Percentiles rank a stretch among this genome's conserved stretches.
Evolutionary conservation across 2,888 invertebrate genomes (phyloP).

Genomic region (Campoplex nolae): DNA sequence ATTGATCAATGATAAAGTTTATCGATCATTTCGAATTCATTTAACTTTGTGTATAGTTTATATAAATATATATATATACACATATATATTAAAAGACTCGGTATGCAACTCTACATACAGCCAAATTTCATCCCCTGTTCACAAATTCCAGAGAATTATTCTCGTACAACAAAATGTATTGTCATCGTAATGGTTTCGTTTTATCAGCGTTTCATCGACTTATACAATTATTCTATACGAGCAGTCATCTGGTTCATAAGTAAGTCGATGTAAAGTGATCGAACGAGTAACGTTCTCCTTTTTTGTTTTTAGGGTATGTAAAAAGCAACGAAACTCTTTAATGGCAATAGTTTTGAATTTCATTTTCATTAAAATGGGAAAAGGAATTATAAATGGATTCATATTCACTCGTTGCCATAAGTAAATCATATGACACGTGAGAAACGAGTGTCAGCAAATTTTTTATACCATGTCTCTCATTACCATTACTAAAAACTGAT

Average conservation of each 20-base stretch:
- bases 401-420: no score
- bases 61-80: constrained; percentile 13
- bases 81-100: background rate
- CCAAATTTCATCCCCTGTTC: constrained; percentile 31
- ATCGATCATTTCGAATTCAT: constrained; percentile 85
- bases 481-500: no score
- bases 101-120: constrained; percentile 20
- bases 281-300: background rate
- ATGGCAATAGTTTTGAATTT: background rate
- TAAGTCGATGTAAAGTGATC: background rate
- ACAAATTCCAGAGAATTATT: constrained; percentile 4
- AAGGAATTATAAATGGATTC: no score
- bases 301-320: no score
- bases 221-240: background rate
- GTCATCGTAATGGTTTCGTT: background rate
- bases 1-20: constrained; percentile 85
- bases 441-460: no score
- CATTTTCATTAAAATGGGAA: no score
- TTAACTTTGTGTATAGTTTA: constrained; percentile 83
- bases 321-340: background rate
- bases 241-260: background rate
- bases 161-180: background rate
- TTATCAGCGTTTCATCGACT: background rate
- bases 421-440: no score
- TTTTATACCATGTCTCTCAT: no score